Percentiles rank a stretch among this genome's conserved stretches.
These are phyloP conservation scores for Gopherus flavomarginatus DNA, from an alignment of 2,113 vertebrate species.

Conservation along the genomic window DNA sequence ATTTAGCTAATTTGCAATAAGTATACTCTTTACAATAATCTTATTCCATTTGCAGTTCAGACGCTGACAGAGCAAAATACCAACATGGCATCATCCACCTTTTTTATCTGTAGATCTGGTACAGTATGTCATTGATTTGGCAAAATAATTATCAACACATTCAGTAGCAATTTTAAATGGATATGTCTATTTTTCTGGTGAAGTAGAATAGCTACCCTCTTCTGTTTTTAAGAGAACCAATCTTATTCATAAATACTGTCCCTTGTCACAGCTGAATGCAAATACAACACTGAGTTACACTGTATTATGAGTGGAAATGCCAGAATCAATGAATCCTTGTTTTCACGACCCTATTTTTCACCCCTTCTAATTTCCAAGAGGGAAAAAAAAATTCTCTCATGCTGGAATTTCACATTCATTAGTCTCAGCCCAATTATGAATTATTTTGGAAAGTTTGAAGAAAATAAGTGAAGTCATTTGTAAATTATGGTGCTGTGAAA, in stretches of 20 bases:
- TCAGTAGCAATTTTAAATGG: not conserved
- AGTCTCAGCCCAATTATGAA: constrained; percentile 8
- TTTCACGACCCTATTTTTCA: constrained; percentile 1
- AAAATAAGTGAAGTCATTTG: constrained; percentile 42
- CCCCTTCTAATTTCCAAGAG: not conserved
- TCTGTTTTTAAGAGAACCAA: not conserved
- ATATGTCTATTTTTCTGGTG: not conserved
- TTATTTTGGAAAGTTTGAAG: constrained; percentile 9
- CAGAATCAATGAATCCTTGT: not conserved
- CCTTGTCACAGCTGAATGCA: not conserved
- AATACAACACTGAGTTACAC: not conserved
- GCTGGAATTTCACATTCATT: constrained; percentile 14
- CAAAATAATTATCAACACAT: not conserved
- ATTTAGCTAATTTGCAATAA: not conserved
- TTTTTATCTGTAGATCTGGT: not conserved
- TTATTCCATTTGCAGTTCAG: not conserved
- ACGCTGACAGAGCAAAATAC: not conserved
- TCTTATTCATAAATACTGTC: not conserved
- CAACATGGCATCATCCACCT: no score
- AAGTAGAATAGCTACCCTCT: not conserved
- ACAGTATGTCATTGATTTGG: not conserved
- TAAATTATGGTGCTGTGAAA: constrained; percentile 44
- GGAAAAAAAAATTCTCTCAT: not conserved
- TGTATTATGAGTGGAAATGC: not conserved
- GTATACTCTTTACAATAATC: not conserved